These are phyloP conservation scores for Sphaeridia pumilis DNA, from an alignment of 2,888 invertebrate species.

Conservation along the genomic window DNA sequence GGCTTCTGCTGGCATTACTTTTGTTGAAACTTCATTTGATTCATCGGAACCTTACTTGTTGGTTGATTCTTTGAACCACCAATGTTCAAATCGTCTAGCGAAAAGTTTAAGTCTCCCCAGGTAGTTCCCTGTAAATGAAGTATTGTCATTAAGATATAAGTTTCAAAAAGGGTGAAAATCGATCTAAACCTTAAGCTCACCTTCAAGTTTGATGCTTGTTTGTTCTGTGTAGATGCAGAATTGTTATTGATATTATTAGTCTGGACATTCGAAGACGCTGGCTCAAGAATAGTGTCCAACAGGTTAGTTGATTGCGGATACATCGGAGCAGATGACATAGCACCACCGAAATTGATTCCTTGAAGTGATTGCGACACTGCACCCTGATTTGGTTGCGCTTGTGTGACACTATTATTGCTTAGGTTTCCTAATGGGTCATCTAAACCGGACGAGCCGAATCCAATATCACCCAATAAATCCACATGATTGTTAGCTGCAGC, in stretches of 20 bases:
- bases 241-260: slow-evolving; percentile 34
- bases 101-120: slow-evolving; percentile 35
- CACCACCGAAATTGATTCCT: slow-evolving; percentile 13
- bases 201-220: slow-evolving; percentile 21
- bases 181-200: slow-evolving; percentile 11
- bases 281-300: slow-evolving; percentile 12
- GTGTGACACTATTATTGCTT: slow-evolving; percentile 7
- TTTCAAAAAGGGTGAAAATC: neutral
- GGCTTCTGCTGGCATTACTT: slow-evolving; percentile 3
- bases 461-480: slow-evolving; percentile 8
- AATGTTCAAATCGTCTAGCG: slow-evolving; percentile 30
- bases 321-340: slow-evolving; percentile 9
- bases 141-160: neutral
- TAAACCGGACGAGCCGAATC: neutral
- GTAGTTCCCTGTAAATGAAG: slow-evolving; percentile 32
- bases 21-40: slow-evolving; percentile 25
- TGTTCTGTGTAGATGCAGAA: slow-evolving; percentile 13
- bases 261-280: slow-evolving; percentile 20
- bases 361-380: slow-evolving; percentile 19
- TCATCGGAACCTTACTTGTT: slow-evolving; percentile 29
- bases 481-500: slow-evolving; percentile 9
- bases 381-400: slow-evolving; percentile 5
- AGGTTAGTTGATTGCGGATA: slow-evolving; percentile 11
- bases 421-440: neutral
- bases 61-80: slow-evolving; percentile 15